These are phyloP conservation scores for Loxodonta africana DNA, from an alignment of 2,113 vertebrate species.

Conservation along the genomic window DNA sequence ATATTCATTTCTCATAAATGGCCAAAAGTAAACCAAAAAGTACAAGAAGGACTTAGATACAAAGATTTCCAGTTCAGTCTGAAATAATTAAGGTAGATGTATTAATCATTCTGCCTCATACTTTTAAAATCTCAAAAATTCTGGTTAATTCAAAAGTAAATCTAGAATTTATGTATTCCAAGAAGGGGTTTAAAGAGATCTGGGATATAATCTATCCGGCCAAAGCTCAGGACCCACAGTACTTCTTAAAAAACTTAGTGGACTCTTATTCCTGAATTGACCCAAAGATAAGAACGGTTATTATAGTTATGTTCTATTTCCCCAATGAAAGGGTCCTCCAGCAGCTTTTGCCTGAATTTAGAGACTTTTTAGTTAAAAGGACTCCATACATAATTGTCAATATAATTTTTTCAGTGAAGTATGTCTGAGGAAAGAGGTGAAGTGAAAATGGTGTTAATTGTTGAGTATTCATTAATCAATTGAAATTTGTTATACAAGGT, in stretches of 20 bases:
- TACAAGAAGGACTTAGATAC: neutral
- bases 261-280: neutral
- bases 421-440: neutral
- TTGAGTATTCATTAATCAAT: neutral
- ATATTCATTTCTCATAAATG: constrained; percentile 47
- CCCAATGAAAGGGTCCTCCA: neutral
- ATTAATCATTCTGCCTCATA: constrained; percentile 32
- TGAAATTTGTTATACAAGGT: neutral
- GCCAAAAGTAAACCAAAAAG: neutral
- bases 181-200: neutral
- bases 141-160: constrained; percentile 33
- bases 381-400: neutral
- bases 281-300: neutral
- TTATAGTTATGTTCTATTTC: neutral
- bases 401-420: neutral
- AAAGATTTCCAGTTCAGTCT: constrained; percentile 44
- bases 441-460: neutral
- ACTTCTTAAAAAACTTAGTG: neutral
- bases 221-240: neutral
- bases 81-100: neutral
- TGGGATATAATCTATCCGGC: neutral
- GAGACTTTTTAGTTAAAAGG: neutral
- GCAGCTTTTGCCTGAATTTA: neutral
- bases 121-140: constrained; percentile 38
- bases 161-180: constrained; percentile 16